Evolutionary conservation across 2,888 invertebrate genomes (phyloP), one percentile per base, ranked within the genome.

Genomic region (Seira musarum): DNA sequence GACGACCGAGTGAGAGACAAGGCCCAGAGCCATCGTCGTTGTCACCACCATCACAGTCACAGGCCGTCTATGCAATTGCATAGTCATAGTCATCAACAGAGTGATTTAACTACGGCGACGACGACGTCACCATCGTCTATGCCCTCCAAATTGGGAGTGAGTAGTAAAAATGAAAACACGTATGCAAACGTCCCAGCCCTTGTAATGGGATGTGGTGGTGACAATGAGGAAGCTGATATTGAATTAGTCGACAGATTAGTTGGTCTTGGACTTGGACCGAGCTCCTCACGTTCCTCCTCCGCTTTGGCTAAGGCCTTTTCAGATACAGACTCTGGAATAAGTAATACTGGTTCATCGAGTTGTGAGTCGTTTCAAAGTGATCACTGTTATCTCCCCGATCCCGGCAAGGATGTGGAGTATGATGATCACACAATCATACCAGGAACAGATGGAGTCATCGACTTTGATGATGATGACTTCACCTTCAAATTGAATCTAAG

Each of bases 311-410:
- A 78, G 74, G 82, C 77, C 30, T 82, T 80, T 61, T 83, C 84
- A 10, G 84, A 84, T 76, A 82, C 84, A 17, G 84, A 84, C 63
- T 84, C 84, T 25, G 84, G 84, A 8, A 84, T 84, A 63, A 84
- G 84, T 53, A 84, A 84, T 40, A 76, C 79, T 25, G 83, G 80
- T 30, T 82, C 82, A 65, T 82, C 84, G 19, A 82, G 82, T 79
- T 84, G 82, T 64, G 84, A 84, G 66, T 81, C 81, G 13, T 82
- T 82, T 64, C 75, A 79, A 63, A 77, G 73, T 10, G 82, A 83
- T 57, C 76, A 82, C 40, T 40, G 40, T 13, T 81, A 81, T 25
- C 69, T 84, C 40, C 84, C 84, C 8, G 82, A 84, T 77, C 84
- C 84, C 19, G 77, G 80, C 5, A 73, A 65, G 21, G 82, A 84